Evolutionary conservation across 2,797 vertebrate species (phyloP).

Genomic region (Spea hammondii): DNA sequence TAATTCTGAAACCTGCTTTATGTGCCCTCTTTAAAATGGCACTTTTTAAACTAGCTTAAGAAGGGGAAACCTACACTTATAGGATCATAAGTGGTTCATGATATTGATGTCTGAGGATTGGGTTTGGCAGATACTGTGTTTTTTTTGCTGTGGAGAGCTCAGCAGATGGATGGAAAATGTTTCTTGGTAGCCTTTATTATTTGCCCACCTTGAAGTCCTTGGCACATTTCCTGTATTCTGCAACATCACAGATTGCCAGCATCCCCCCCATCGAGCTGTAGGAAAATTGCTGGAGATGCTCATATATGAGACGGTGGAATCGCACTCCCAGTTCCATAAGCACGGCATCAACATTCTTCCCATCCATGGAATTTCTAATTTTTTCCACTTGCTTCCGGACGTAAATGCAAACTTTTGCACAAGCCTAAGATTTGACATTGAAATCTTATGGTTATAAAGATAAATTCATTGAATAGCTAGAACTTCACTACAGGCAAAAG

Average conservation of each 20-base stretch:
- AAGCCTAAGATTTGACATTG: slow-evolving; percentile 75
- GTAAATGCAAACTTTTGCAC: slow-evolving; percentile 92
- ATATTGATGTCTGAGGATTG: no score
- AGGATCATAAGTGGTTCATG: no score
- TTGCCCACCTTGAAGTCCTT: slow-evolving; percentile 92
- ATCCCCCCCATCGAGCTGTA: slow-evolving; percentile 99
- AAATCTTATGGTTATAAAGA: background rate
- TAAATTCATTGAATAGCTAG: background rate
- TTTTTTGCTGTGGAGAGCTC: no score
- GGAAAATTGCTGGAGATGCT: slow-evolving; percentile 96
- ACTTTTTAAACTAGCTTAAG: no score
- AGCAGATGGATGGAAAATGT: background rate
- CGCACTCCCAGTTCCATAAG: slow-evolving; percentile 92
- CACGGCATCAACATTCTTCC: slow-evolving; percentile 97
- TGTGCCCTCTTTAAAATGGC: no score
- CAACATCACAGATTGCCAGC: slow-evolving; percentile 97
- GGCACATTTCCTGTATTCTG: slow-evolving; percentile 94
- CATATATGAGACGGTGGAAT: slow-evolving; percentile 94
- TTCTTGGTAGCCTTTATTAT: no score
- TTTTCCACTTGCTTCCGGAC: slow-evolving; percentile 95
- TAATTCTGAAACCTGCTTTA: no score
- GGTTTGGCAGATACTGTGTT: no score
- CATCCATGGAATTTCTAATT: slow-evolving; percentile 95
- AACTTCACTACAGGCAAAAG: no score
- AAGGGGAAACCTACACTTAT: no score